Conservation (phyloP, 2,888 invertebrate species). For the Drosophila atroscutellata region DNA sequence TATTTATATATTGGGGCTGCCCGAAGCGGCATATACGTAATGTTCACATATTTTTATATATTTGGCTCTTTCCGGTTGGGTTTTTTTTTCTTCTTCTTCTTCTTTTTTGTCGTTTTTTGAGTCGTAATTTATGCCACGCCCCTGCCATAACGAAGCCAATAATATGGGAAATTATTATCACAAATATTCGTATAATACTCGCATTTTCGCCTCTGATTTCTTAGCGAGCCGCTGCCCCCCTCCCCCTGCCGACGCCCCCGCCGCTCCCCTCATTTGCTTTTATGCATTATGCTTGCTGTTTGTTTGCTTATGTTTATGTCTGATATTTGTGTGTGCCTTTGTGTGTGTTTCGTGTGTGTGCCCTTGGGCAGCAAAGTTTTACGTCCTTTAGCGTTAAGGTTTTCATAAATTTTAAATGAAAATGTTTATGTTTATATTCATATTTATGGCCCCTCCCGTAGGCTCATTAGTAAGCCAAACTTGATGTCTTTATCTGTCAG, state of each 20-base stretch:
- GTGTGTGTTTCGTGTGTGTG: slow-evolving; percentile 13
- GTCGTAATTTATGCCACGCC: slow-evolving; percentile 76
- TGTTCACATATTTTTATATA: slow-evolving; percentile 46
- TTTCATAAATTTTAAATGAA: slow-evolving; percentile 67
- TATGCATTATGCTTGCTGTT: slow-evolving; percentile 41
- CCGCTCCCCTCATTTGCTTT: slow-evolving; percentile 4
- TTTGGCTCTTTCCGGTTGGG: slow-evolving; percentile 2
- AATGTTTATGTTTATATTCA: slow-evolving; percentile 62
- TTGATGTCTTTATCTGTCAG: slow-evolving; percentile 50
- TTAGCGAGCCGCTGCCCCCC: not conserved
- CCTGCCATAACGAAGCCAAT: slow-evolving; percentile 71
- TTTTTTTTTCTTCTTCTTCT: slow-evolving; percentile 6
- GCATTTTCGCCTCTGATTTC: slow-evolving; percentile 62
- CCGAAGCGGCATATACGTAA: slow-evolving; percentile 44
- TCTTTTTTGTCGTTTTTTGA: not conserved
- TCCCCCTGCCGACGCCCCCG: not conserved
- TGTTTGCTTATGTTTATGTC: slow-evolving; percentile 36
- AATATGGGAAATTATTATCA: slow-evolving; percentile 75
- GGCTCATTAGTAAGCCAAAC: slow-evolving; percentile 62
- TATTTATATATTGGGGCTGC: slow-evolving; percentile 16
- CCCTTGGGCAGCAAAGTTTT: slow-evolving; percentile 38
- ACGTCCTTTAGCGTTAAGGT: slow-evolving; percentile 46
- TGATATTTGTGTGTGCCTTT: not conserved
- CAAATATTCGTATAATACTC: slow-evolving; percentile 63
- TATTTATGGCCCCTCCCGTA: slow-evolving; percentile 47